Evolutionary conservation across 2,888 invertebrate genomes (phyloP), one percentile per base, ranked within the genome.

Genomic region (Tromatobia lineatoria): DNA sequence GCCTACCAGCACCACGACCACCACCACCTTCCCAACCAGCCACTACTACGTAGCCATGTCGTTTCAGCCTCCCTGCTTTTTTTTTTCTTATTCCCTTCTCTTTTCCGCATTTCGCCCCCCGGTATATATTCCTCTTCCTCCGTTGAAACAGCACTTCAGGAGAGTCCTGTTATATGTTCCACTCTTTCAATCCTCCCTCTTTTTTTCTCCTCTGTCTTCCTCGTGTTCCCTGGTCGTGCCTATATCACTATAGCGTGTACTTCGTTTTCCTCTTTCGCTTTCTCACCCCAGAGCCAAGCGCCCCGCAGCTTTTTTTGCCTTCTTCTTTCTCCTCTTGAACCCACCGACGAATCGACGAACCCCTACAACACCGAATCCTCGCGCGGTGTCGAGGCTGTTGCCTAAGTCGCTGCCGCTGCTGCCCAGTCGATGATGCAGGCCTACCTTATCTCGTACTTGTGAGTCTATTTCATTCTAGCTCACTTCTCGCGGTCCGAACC

Each of bases 261-360:
- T 80, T 83, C 70, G 38, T 77, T 79, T 76, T 38, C 45, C 45
- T 82, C 75, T 74, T 76, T 77, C 74, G 54, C 79, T 84, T 76
- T 74, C 70, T 69, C 71, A 38, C 79, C 54, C 77, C 61, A n/a
- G 34, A 29, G 34, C 34, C 59, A 34, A 57, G 15, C 11, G 11
- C 71, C 20, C 38, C 23, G 4, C 25, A 15, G 1, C 29, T 34
- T 66, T 57, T 47, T 25, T 57, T 20, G 15, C 50, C 52, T 52
- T 59, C 42, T 45, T 59, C 54, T 61, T 18, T 15, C 3, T 59
- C 66, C 75, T 57, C 70, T 42, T 66, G 45, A 66, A 80, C 47
- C 73, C 57, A 54, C 50, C 61, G 54, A 71, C 61, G 59, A 74
- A 52, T 78, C 64, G 38, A 29, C 76, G 54, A 42, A 59, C 29